These are phyloP conservation scores for Heloderma charlesbogerti DNA, from an alignment of 2,113 vertebrate genomes.

Conservation along the genomic window DNA sequence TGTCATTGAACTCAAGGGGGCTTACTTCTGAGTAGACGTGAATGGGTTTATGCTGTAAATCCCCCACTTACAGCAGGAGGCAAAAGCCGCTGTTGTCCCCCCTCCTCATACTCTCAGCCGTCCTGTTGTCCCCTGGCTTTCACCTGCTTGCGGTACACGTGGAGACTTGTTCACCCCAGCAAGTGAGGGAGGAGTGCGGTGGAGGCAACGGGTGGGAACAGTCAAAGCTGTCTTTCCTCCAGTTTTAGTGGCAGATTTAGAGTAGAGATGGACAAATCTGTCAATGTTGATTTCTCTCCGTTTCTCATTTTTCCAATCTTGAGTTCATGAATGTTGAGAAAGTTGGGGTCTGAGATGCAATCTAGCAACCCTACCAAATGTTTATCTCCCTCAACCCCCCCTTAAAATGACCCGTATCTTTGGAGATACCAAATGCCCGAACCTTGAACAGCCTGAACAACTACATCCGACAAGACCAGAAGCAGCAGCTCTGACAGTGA, in stretches of 20 bases:
- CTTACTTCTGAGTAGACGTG: neutral
- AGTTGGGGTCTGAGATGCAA: neutral
- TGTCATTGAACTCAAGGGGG: neutral
- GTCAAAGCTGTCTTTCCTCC: neutral
- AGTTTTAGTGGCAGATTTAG: neutral
- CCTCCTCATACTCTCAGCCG: neutral
- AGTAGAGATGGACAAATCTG: no score
- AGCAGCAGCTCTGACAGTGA: neutral
- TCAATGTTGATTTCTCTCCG: no score
- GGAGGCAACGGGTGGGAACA: neutral
- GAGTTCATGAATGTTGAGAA: no score
- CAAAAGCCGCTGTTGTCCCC: neutral
- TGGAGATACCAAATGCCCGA: neutral
- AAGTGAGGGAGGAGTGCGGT: neutral
- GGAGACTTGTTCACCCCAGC: neutral
- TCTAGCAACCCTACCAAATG: neutral
- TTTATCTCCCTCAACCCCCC: neutral
- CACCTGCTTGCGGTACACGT: neutral
- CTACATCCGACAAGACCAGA: neutral
- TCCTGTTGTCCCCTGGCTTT: neutral
- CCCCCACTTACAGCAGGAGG: neutral
- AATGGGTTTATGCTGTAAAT: neutral
- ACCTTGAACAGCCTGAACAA: neutral
- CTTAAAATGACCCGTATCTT: neutral
- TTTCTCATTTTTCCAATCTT: no score